Evolutionary conservation across 2,113 vertebrate species (phyloP), one percentile per base, ranked within the genome.

Genomic region (Ondatra zibethicus): DNA sequence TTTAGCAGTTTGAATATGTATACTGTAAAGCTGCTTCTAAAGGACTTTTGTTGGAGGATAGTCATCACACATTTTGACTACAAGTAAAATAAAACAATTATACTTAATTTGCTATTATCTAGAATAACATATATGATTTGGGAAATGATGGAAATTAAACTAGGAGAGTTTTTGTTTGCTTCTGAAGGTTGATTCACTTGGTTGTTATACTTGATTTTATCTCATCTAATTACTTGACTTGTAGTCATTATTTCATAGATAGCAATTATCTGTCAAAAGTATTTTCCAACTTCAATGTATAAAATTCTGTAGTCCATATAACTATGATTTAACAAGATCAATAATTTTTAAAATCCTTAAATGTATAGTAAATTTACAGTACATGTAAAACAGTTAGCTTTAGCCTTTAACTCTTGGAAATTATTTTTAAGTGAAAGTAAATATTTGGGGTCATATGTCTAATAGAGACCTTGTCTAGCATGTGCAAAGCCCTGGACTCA

Each of bases 191-290:
- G 80, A 91, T 98, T 98, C 81, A 95, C 93, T 96, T 98, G 63
- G 63, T 25, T 25, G 61, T 23, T 63, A 27, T 25, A 95, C 93
- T 96, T 98, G 72, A 90, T 98, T 98, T 94, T 91, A 58, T 97
- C 90, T 95, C 96, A 98, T 97, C 97, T 98, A 98, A 98, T 98
- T 98, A 97, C 95, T 98, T 97, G 97, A 98, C 85, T 98, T 97
- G 98, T 98, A 96, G 0, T 5, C 97, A 97, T 97, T 27, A 0
- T 90, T 65, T 92, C 63, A 65, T 0, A 29, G 73, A 87, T 19
- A 92, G 21, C 47, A 27, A 13, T 77, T 61, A 96, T n/a, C 19
- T 63, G 36, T 89, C 50, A 29, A 61, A 68, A 80, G 50, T 87
- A 94, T 55, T 90, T 68, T 70, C 7, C 55, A 90, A 39, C 47